Base-by-base conservation (phyloP, 2,113 vertebrate genomes). In the Bagarius yarrelli region DNA sequence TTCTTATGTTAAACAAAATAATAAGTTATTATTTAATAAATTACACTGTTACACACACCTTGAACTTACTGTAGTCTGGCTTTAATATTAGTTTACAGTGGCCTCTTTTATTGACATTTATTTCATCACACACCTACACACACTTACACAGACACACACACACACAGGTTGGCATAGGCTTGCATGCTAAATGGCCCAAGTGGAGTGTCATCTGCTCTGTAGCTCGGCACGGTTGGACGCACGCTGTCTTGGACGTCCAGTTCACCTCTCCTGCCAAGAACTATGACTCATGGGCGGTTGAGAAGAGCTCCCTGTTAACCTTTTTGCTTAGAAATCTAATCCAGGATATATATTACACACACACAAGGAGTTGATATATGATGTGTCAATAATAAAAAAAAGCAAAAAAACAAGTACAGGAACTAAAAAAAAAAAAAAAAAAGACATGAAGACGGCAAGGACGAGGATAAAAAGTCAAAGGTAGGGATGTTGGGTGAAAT, bases 141-240 rank as follows among this genome's bases (percentile, higher is more conserved):
- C n/a, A n/a, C n/a, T n/a, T n/a, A n/a, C n/a, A n/a, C n/a, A n/a
- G n/a, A 75, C 36, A 73, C 27, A 53, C 8, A 40, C 55, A 75
- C 19, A 71, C 21, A 77, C 25, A 72, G 63, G 32, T 74, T 95
- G 95, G 94, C 94, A 94, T 89, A 87, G 85, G 86, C 90, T 90
- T 85, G 87, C 81, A 87, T 91, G 95, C 93, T 95, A 93, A 95
- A 95, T 88, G 93, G 93, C 92, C 89, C 83, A 89, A 89, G 89
- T 87, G 84, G 86, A 71, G 84, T 71, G 90, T 95, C 95, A 95
- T 95, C 93, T 95, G 94, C 91, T 92, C 91, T 88, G 87, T 89
- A 89, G 91, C 87, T 90, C 89, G 90, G 91, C 88, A 88, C 90
- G 92, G 92, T 89, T 87, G 87, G 85, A 15, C 27, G 86, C 89